A percentile compares a stretch with the other conserved stretches of the same genome.
phyloP scores from a whole-genome alignment of 2,113 vertebrate species.

The Sylvilagus bachmani region DNA sequence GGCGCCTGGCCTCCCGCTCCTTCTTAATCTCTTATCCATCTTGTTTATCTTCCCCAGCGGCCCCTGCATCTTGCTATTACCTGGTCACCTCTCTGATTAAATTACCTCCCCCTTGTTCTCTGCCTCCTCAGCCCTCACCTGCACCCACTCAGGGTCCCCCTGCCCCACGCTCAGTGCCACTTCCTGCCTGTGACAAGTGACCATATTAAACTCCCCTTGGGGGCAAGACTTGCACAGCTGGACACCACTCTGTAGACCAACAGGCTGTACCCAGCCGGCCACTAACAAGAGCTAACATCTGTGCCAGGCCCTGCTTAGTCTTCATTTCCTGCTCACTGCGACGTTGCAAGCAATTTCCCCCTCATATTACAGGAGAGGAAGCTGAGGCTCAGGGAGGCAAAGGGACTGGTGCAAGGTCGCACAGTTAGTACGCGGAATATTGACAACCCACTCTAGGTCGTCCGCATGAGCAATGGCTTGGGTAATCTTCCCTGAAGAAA shows the following conservation, averaged over 20 bases:
- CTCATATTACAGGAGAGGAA: background rate
- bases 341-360: conserved; percentile 32
- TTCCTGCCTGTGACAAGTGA: conserved; percentile 10
- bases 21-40: conserved; percentile 79
- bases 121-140: background rate
- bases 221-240: background rate
- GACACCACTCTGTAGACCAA: rapidly evolving
- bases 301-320: background rate
- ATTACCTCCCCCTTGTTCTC: background rate
- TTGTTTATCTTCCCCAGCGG: conserved; percentile 51
- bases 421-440: background rate
- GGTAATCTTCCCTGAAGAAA: conserved; percentile 51
- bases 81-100: background rate
- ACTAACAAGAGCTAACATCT: background rate
- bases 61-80: conserved; percentile 6
- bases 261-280: too few relatives aligned
- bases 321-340: conserved; percentile 23
- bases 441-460: conserved; percentile 13
- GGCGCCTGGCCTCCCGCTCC: background rate
- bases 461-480: conserved; percentile 37
- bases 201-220: background rate
- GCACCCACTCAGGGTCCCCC: background rate
- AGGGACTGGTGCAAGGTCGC: conserved; percentile 41
- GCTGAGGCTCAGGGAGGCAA: background rate
- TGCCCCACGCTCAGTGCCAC: background rate